These are phyloP conservation scores for Sminthopsis crassicaudata DNA, from an alignment of 2,113 vertebrate species.

Conservation along the genomic window DNA sequence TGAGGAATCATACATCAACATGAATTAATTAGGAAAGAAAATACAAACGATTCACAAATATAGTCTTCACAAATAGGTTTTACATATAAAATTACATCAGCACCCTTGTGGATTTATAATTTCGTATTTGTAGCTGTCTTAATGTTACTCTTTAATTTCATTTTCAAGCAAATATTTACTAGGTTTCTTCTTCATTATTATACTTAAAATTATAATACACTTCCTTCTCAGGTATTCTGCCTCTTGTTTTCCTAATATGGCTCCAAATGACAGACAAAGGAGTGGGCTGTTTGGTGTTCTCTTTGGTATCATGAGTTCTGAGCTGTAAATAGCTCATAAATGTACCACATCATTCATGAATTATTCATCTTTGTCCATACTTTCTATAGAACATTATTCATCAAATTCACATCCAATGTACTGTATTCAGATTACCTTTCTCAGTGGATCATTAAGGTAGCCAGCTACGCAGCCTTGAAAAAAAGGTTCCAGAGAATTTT, in stretches of 20 bases:
- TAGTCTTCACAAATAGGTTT: too few species aligned
- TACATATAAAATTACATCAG: constrained; percentile 40
- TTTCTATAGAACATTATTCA: constrained; percentile 75
- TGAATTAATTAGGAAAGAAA: constrained; percentile 41
- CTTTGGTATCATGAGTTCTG: constrained; percentile 61
- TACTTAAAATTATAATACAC: constrained; percentile 45
- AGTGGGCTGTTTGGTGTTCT: constrained; percentile 59
- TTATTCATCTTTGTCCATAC: constrained; percentile 78
- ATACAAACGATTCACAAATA: not conserved
- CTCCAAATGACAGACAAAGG: constrained; percentile 72
- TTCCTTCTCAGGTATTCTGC: constrained; percentile 46
- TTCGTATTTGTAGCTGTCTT: constrained; percentile 8
- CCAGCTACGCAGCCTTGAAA: constrained; percentile 17
- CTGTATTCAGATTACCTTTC: constrained; percentile 48
- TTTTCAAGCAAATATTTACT: constrained; percentile 61
- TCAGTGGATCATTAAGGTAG: constrained; percentile 65
- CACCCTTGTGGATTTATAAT: not conserved
- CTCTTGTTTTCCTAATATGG: constrained; percentile 49
- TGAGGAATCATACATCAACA: not conserved
- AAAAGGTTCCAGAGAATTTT: constrained; percentile 13
- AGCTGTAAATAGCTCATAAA: constrained; percentile 78
- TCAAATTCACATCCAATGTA: constrained; percentile 69
- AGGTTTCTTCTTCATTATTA: constrained; percentile 58
- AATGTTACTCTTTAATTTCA: constrained; percentile 41
- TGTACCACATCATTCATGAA: constrained; percentile 70